phyloP scores from a whole-genome alignment of 1,140 invertebrate genomes.

The Antheraea pernyi region DNA sequence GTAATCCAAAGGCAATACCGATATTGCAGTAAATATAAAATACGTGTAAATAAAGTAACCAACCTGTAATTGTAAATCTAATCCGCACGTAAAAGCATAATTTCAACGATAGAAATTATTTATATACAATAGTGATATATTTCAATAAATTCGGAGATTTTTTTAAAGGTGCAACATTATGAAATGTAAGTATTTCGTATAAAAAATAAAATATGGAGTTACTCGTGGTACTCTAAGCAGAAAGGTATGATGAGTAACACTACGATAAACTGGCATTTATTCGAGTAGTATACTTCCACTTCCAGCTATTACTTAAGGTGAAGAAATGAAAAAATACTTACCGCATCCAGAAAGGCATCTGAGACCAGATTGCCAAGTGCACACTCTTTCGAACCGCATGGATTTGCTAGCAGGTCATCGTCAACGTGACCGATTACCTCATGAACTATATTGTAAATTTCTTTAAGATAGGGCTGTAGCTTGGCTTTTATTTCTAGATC shows the following conservation, averaged over 20 bases:
- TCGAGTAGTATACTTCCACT: no score
- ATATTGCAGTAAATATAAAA: background rate
- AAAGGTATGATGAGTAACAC: background rate
- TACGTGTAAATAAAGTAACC: background rate
- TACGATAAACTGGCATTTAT: no score
- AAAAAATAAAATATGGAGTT: background rate
- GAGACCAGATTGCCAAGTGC: slow-evolving; percentile 53
- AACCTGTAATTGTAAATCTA: background rate
- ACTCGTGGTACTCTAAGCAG: no score
- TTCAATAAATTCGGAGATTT: no score
- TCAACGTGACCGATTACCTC: slow-evolving; percentile 44
- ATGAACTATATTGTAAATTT: slow-evolving; percentile 42
- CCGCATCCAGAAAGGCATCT: slow-evolving; percentile 47
- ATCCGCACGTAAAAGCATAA: no score
- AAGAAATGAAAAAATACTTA: slow-evolving; percentile 32
- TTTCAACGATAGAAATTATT: no score
- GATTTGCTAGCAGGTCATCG: slow-evolving; percentile 31
- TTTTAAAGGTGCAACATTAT: no score
- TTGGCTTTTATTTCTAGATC: slow-evolving; percentile 52
- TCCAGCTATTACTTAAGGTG: no score
- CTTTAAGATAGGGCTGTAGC: slow-evolving; percentile 45
- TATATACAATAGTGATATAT: no score
- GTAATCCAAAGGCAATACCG: background rate
- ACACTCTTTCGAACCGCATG: slow-evolving; percentile 50
- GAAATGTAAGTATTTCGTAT: background rate